Evolutionary conservation across 2,797 vertebrate species (phyloP).

Genomic region (Platyrinchus mystaceus): DNA sequence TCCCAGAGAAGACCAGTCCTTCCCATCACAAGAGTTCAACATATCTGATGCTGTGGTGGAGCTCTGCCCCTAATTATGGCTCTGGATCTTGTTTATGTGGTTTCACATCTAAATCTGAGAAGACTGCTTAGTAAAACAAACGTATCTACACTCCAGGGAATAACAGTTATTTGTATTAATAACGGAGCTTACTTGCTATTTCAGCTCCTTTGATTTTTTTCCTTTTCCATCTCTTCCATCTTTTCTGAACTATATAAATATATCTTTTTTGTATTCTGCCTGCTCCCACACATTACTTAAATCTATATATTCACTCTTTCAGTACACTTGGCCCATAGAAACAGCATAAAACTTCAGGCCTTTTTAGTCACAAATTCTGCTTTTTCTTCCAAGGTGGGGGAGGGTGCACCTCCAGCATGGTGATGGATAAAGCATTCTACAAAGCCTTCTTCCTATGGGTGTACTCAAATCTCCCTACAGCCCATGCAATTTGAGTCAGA

Average conservation of each 20-base stretch:
- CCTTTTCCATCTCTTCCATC: neutral
- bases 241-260: neutral
- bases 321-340: neutral
- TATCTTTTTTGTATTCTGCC: neutral
- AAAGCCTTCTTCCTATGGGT: neutral
- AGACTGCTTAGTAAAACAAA: conserved; percentile 16
- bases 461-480: neutral
- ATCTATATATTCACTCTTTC: neutral
- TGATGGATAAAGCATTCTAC: neutral
- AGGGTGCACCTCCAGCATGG: fast-evolving
- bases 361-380: neutral
- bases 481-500: neutral
- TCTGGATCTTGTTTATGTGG: neutral
- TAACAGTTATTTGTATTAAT: conserved; percentile 35
- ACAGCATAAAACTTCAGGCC: neutral
- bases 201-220: neutral
- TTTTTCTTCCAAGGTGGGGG: neutral
- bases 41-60: neutral
- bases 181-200: conserved; percentile 13
- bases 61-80: neutral
- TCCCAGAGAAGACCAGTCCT: neutral
- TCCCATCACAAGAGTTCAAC: neutral
- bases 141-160: conserved; percentile 16
- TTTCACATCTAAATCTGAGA: conserved; percentile 23
- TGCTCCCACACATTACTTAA: neutral